Evolutionary conservation across 2,888 invertebrate genomes (phyloP), one percentile per base, ranked within the genome.

Genomic region (Sussaba pulchella): DNA sequence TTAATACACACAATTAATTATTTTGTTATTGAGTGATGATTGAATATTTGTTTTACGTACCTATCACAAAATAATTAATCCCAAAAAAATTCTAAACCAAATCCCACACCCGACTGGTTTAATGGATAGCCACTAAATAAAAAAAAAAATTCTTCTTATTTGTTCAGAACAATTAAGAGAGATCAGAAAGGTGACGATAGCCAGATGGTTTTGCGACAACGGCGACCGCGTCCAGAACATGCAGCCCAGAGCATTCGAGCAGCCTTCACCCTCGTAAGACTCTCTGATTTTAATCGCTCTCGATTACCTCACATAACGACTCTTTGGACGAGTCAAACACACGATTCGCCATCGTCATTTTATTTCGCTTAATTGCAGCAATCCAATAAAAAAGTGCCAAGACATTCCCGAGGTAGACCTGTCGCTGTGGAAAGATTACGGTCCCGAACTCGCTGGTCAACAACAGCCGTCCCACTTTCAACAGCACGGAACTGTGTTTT

Each of bases 181-280:
- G 93, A 94, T 97, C 86, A 95, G 96, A 69, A 96, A 96, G 89
- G 92, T 95, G 0, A 96, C 95, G 41, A 95, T 97, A 92, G 95
- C 97, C 0, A 94, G 97, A 61, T 91, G 97, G 26, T 93, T 97
- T 76, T 97, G 97, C 89, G 96, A 98, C 90, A 97, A 97, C 91
- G 95, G 96, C 0, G 95, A 96, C 85, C 63, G 88, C 12, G 88
- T 92, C 8, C 78, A 70, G 17, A 66, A 66, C 0, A 92, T 92
- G 89, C 91, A 92, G 78, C 81, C 45, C 0, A 80, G 50, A 77
- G 92, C 88, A 36, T 96, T 97, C 89, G 94, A 95, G 87, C 91
- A 93, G 81, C 94, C 96, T 83, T 95, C 95, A 0, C 86, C 92
- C 85, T 88, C 89, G 95, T 95, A 93, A 93, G 93, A 91, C 82